Percentiles rank a stretch among this genome's conserved stretches.
These are phyloP conservation scores for Todus mexicanus DNA, from an alignment of 2,797 vertebrate species.

Conservation along the genomic window DNA sequence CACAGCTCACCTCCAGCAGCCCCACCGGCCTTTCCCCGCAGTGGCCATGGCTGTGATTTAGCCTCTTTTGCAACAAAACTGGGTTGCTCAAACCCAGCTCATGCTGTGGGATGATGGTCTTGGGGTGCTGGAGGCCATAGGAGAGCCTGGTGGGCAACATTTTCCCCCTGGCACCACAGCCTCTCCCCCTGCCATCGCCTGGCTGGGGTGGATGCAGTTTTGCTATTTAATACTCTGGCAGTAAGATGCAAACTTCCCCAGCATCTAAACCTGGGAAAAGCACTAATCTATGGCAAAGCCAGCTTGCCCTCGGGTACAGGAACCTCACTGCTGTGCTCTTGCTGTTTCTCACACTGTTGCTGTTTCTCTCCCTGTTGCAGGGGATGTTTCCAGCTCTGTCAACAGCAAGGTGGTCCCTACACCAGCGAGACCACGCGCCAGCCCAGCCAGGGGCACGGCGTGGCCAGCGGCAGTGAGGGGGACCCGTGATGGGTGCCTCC, in stretches of 20 bases:
- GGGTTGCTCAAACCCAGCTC: background rate
- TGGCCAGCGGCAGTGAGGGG: background rate
- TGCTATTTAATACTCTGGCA: background rate
- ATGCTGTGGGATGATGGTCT: background rate
- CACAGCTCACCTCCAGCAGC: background rate
- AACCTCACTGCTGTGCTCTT: background rate
- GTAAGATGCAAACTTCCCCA: background rate
- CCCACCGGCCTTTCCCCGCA: background rate
- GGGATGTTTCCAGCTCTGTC: background rate
- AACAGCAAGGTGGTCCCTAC: fast-evolving
- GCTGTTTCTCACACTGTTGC: background rate
- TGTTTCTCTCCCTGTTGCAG: background rate
- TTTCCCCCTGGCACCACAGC: background rate
- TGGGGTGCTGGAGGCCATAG: background rate
- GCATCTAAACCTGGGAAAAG: background rate
- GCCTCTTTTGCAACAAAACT: background rate
- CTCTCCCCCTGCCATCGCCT: background rate
- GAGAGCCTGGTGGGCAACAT: background rate
- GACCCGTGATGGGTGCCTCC: background rate
- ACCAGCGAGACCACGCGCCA: background rate
- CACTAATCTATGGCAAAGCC: background rate
- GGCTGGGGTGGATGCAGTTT: background rate
- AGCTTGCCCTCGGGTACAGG: fast-evolving
- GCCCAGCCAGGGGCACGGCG: background rate
- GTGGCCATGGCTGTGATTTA: background rate